Evolutionary conservation across 2,888 invertebrate species (phyloP).

Genomic region (Gortyna flavago): DNA sequence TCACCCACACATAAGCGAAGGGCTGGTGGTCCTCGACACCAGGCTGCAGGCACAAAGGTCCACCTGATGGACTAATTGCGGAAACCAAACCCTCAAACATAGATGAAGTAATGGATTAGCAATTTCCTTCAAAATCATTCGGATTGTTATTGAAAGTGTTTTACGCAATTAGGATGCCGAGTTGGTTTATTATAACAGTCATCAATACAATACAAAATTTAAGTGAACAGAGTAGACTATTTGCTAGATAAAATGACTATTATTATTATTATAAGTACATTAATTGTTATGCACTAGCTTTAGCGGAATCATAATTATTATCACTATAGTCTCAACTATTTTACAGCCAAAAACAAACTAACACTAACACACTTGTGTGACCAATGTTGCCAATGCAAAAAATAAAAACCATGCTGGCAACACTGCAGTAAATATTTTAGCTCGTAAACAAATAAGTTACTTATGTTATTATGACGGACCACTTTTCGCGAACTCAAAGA

Average conservation of each 20-base stretch:
- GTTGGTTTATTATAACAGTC: background rate
- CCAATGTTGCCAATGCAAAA: constrained; percentile 44
- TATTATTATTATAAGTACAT: constrained; percentile 44
- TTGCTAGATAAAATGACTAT: constrained; percentile 19
- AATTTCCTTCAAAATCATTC: background rate
- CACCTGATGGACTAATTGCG: too few relatives aligned
- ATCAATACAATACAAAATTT: constrained; percentile 18
- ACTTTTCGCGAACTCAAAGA: constrained; percentile 19
- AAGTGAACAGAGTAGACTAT: constrained; percentile 3
- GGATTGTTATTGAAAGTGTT: background rate
- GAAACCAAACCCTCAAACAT: too few relatives aligned
- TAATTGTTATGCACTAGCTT: constrained; percentile 41
- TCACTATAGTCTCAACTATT: constrained; percentile 54
- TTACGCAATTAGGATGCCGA: background rate
- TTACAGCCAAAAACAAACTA: constrained; percentile 53
- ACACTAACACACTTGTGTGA: constrained; percentile 21
- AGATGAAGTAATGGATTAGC: background rate
- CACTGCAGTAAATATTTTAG: constrained; percentile 25
- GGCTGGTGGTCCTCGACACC: background rate
- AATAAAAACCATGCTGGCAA: constrained; percentile 51
- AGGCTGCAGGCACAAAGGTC: background rate
- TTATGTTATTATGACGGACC: constrained; percentile 1
- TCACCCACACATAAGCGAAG: background rate
- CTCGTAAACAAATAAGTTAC: constrained; percentile 41
- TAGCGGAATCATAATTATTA: constrained; percentile 42